phyloP scores from a whole-genome alignment of 2,113 vertebrate genomes.

The Pipa parva region DNA sequence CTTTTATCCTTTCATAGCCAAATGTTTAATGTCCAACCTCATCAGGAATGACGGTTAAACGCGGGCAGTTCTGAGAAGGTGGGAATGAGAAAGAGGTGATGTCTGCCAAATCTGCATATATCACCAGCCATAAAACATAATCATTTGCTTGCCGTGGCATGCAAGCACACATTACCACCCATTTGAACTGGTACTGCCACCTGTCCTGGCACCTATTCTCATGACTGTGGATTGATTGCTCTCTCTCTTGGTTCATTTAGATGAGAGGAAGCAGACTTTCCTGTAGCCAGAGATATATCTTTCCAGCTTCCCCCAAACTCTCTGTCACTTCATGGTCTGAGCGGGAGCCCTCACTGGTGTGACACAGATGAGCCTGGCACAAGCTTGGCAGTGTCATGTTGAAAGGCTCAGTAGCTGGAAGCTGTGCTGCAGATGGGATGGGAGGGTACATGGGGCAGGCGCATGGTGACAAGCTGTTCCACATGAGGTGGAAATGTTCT shows the following conservation, averaged over 20 bases:
- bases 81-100: background rate
- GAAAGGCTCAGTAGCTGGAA: background rate
- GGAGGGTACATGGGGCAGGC: slow-evolving; percentile 3
- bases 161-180: background rate
- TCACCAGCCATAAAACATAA: background rate
- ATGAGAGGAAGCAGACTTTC: background rate
- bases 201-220: background rate
- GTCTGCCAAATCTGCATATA: slow-evolving; percentile 1
- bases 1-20: background rate
- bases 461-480: slow-evolving; percentile 13
- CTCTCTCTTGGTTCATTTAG: background rate
- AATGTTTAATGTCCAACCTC: background rate
- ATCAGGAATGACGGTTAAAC: background rate
- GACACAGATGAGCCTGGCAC: background rate
- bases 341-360: background rate
- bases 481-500: background rate
- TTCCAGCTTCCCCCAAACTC: background rate
- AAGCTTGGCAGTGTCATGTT: background rate
- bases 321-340: background rate
- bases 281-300: background rate
- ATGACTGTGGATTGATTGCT: background rate
- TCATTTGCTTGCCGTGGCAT: background rate
- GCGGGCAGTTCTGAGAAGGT: background rate
- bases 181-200: background rate
- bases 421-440: slow-evolving; percentile 15